Base-by-base conservation (phyloP, 1,140 invertebrate genomes). In the Drosophila insularis region DNA sequence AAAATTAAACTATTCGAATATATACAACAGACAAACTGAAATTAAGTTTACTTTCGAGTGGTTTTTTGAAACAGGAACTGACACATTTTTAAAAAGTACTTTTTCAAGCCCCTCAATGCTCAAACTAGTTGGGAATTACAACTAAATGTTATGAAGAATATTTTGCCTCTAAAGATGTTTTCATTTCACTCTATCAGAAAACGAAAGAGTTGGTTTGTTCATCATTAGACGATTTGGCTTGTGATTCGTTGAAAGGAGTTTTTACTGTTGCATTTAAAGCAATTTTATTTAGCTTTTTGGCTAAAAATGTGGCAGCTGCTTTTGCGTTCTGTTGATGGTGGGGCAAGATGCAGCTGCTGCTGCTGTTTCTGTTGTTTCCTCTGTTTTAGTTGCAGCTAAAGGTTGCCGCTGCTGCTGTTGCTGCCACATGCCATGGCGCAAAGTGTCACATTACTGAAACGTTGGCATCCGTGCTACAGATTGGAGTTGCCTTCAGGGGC, bases 371-470 rank as follows among this genome's bases (percentile, higher is more conserved):
- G 27, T 40, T 63, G 62, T 50, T 63, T 35, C 14, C 35, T 4
- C 13, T 19, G 21, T 53, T 67, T 55, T 21, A n/a, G 35, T 13
- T 43, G 37, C 8, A 3, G 23, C 35, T n/a, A 35, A 35, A 4
- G 11, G 8, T 35, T n/a, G n/a, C n/a, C n/a, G 40, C 10, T 46
- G 37, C 17, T 35, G 61, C n/a, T 74, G 61, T 50, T 40, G 72
- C 63, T 76, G 73, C 73, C 78, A 77, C 70, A 78, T 68, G 46
- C 63, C 70, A 58, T 68, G 80, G 63, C 39, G 55, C 77, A 92
- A 79, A 82, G 75, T 82, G 71, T 82, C 90, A 71, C 82, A 86
- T 90, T 92, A 87, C 80, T 72, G 82, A 60, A 89, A 80, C 64
- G 91, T 71, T 66, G 69, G 68, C 69, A 71, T 54, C 54, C 37